Evolutionary conservation across 2,797 vertebrate species (phyloP), one percentile per base, ranked within the genome.

Genomic region (Thunnus albacares): DNA sequence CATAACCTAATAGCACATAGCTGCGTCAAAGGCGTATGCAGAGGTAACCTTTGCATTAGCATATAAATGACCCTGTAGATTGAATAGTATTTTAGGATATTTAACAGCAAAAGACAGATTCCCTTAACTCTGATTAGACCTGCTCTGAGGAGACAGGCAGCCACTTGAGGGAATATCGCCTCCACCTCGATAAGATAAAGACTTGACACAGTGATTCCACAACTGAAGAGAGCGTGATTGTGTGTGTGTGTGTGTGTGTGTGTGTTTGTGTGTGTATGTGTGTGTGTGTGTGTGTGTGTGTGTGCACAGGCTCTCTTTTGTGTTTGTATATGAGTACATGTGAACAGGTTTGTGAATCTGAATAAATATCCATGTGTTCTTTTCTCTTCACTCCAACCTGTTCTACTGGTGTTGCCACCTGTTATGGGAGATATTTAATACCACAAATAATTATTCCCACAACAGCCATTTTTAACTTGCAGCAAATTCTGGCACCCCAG

Each of bases 11-110:
- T 79, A 87, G 75, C 87, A 62, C 70, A 67, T 58, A 75, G 85
- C 80, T 84, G 87, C 75, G 60, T 91, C 75, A 91, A 90, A 93
- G 89, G 88, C 87, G 86, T 87, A 79, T 86, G 87, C 87, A 87
- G 91, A 90, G 90, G 87, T 94, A 95, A 95, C 94, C 92, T 90
- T 83, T 75, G 79, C 85, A 96, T 96, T 96, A 95, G 94, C 95
- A 96, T 96, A 95, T 94, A 96, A 96, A 96, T 93, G 90, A 93
- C 90, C 88, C 88, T 87, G 88, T 90, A 91, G 93, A 96, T 91
- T 93, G 92, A 95, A 95, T 88, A 90, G 94, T 92, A 92, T 94
- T 94, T 95, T 93, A 90, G 91, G 88, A 94, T 91, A 93, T 95
- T 94, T 93, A 94, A 92, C 89, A 84, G 89, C 87, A 91, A 91